phyloP scores from a whole-genome alignment of 2,797 vertebrate species.

The Gambelia wislizenii region DNA sequence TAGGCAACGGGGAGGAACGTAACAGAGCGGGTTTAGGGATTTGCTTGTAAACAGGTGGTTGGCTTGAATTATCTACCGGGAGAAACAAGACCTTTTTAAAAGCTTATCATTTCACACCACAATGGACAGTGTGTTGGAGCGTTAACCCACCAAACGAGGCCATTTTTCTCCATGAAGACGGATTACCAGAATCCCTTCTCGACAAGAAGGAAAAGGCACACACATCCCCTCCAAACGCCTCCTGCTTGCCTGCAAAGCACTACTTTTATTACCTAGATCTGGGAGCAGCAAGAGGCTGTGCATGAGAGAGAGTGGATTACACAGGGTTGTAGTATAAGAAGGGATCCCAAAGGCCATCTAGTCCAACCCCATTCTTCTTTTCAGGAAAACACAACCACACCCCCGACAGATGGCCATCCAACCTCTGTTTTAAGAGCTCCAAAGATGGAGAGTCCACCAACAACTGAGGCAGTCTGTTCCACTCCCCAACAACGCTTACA shows the following conservation, averaged over 20 bases:
- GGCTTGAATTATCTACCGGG: slow-evolving; percentile 5
- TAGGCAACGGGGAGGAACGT: neutral
- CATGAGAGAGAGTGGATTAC: neutral
- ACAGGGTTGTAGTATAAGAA: too few relatives aligned
- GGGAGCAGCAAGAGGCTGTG: neutral
- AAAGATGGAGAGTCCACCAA: too few relatives aligned
- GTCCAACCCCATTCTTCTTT: too few relatives aligned
- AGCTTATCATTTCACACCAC: slow-evolving; percentile 32
- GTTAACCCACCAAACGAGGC: neutral
- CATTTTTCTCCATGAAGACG: slow-evolving; percentile 19
- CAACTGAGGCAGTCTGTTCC: too few relatives aligned
- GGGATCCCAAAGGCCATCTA: too few relatives aligned
- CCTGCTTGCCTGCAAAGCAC: neutral
- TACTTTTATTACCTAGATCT: neutral
- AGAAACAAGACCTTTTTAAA: slow-evolving; percentile 2
- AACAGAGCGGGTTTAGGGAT: neutral
- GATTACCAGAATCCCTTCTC: slow-evolving; percentile 18
- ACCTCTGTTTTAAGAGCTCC: too few relatives aligned
- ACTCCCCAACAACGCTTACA: too few relatives aligned
- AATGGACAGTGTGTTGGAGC: slow-evolving; percentile 16
- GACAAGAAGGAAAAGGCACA: neutral
- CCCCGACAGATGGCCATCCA: too few relatives aligned
- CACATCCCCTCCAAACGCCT: neutral
- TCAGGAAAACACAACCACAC: too few relatives aligned
- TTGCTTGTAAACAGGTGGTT: neutral